These are phyloP conservation scores for Ariopsis seemanni DNA, from an alignment of 2,113 vertebrate species.

Conservation along the genomic window DNA sequence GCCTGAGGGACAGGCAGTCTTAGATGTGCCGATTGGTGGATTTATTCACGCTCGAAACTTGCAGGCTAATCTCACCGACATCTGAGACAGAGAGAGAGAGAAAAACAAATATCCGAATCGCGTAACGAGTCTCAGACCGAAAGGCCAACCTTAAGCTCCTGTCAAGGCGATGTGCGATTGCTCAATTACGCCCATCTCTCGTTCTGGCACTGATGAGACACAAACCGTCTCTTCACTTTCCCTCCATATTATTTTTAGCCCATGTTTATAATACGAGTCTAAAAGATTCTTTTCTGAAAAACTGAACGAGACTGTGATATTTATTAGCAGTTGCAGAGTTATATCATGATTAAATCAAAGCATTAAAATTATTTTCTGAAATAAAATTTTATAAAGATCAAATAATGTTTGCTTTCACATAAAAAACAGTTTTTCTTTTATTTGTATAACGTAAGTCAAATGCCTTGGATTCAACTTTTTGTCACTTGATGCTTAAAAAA, in stretches of 20 bases:
- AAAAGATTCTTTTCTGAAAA: neutral
- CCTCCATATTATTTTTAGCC: neutral
- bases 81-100: slow-evolving; percentile 52
- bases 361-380: neutral
- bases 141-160: slow-evolving; percentile 76
- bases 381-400: neutral
- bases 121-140: slow-evolving; percentile 61
- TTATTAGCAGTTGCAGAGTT: neutral
- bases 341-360: neutral
- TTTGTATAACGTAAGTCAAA: neutral
- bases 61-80: slow-evolving; percentile 74
- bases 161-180: slow-evolving; percentile 75
- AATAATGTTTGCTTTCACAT: neutral
- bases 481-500: neutral
- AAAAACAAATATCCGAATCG: slow-evolving; percentile 26
- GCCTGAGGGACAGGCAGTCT: slow-evolving; percentile 67
- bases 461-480: neutral
- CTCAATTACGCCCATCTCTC: slow-evolving; percentile 74
- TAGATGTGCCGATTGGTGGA: slow-evolving; percentile 72
- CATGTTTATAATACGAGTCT: neutral
- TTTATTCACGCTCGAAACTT: slow-evolving; percentile 77
- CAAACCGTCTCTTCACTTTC: slow-evolving; percentile 54
- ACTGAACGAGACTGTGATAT: neutral
- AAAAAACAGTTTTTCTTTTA: neutral
- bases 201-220: slow-evolving; percentile 54